Evolutionary conservation across 2,888 invertebrate species (phyloP).

Genomic region (Habrosyne pyritoides): DNA sequence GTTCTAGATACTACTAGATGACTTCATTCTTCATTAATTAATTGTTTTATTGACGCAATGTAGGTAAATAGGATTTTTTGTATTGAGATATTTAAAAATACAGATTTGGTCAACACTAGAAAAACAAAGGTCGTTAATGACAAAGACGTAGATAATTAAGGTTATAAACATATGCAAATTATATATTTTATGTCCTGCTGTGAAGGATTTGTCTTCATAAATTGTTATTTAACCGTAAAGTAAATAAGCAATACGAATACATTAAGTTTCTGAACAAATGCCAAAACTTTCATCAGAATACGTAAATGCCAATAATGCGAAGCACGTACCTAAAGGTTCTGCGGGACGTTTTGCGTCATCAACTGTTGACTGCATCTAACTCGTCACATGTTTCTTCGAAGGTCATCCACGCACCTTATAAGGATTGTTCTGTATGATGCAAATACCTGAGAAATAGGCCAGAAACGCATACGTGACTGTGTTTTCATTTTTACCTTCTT

Average conservation of each 20-base stretch:
- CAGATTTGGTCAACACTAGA: not conserved
- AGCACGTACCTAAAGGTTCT: constrained; percentile 1
- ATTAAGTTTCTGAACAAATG: constrained; percentile 7
- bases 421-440: constrained; percentile 36
- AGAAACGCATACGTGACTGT: constrained; percentile 48
- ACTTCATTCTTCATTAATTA: not conserved
- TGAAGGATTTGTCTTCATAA: not conserved
- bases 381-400: constrained; percentile 12
- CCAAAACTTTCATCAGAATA: constrained; percentile 7
- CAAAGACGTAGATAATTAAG: not conserved
- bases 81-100: not conserved
- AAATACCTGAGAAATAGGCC: constrained; percentile 47
- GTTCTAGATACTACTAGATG: not conserved
- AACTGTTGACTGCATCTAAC: constrained; percentile 4
- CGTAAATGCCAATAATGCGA: constrained; percentile 6
- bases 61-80: not conserved
- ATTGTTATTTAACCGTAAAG: not conserved
- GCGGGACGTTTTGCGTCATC: constrained; percentile 1
- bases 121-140: not conserved
- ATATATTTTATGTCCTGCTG: not conserved
- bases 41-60: not conserved
- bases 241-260: not conserved
- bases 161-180: not conserved
- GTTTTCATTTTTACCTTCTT: constrained; percentile 38
- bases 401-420: constrained; percentile 13